Base-by-base conservation (phyloP, 2,113 vertebrate species). In the Halcyon malimbica region DNA sequence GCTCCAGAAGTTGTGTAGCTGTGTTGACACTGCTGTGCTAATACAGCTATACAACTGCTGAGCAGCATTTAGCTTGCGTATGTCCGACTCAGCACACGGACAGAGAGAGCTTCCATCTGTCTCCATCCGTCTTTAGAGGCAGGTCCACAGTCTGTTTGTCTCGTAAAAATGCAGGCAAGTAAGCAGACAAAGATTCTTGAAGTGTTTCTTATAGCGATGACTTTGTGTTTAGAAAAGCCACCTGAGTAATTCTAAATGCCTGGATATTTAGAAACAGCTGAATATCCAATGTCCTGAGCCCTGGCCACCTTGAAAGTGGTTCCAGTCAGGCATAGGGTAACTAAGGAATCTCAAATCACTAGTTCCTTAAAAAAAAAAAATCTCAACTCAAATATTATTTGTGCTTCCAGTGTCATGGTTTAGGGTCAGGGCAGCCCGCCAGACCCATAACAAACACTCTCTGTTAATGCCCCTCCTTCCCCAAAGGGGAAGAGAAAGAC, bases 21-120 rank as follows among this genome's bases (percentile, higher is more conserved):
- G 44, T 96, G 89, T 97, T 96, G 93, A 96, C 84, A 73, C 89
- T 89, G 84, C 95, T 87, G 62, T 96, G 95, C 81, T 95, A 91
- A 89, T 33, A 73, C 77, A 85, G 87, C 81, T 48, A 41, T 56
- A 39, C 77, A 42, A 89, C 59, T 73, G 89, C 94, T 79, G 91
- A 95, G 81, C 83, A 44, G 88, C 8, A 0, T 79, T 96, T 87
- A 48, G 89, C 70, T 87, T 93, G 84, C 8, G 13, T 91, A 1
- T 87, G 93, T 77, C 94, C 94, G 77, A 26, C 95, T 95, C 94
- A 93, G 96, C 95, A 94, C 91, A 91, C 0, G 53, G 87, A 54
- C 81, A n/a, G 48, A 60, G 53, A 84, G 81, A 64, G 70, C 62
- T 87, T 87, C 94, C 96, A 96, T 96, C 94, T 96, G 84, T 87